phyloP scores from a whole-genome alignment of 2,888 invertebrate species.

The Sinohyriopsis cumingii region DNA sequence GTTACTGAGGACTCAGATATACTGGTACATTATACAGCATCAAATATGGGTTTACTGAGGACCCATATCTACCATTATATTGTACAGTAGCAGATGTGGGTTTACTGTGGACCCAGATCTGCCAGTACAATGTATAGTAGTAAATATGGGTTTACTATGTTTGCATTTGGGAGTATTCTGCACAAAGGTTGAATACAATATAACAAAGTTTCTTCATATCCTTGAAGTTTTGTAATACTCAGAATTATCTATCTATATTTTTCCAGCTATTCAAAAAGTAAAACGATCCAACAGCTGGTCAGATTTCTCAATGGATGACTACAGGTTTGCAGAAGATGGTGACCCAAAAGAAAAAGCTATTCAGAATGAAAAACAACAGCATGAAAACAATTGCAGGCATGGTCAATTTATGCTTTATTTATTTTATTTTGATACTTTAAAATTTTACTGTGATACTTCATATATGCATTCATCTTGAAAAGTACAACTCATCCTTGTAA shows the following conservation, averaged over 20 bases:
- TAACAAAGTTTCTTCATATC: neutral
- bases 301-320: slow-evolving; percentile 84
- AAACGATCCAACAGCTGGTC: slow-evolving; percentile 90
- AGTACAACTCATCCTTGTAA: neutral
- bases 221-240: neutral
- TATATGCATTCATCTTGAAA: neutral
- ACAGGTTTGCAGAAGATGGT: slow-evolving; percentile 62
- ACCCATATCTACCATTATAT: no score
- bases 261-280: slow-evolving; percentile 62
- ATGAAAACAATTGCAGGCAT: slow-evolving; percentile 65
- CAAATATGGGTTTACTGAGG: no score
- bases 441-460: neutral
- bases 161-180: no score
- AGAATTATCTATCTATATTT: slow-evolving; percentile 1
- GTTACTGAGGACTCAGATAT: no score
- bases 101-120: no score
- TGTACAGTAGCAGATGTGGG: no score
- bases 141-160: no score
- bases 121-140: no score
- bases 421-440: neutral
- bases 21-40: no score
- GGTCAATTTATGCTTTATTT: slow-evolving; percentile 2
- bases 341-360: slow-evolving; percentile 62
- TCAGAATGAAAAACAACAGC: slow-evolving; percentile 60
- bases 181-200: no score